Percentiles rank a stretch among this genome's conserved stretches.
Conservation (phyloP, 2,888 invertebrate species). For the Liodrosophila aerea region DNA sequence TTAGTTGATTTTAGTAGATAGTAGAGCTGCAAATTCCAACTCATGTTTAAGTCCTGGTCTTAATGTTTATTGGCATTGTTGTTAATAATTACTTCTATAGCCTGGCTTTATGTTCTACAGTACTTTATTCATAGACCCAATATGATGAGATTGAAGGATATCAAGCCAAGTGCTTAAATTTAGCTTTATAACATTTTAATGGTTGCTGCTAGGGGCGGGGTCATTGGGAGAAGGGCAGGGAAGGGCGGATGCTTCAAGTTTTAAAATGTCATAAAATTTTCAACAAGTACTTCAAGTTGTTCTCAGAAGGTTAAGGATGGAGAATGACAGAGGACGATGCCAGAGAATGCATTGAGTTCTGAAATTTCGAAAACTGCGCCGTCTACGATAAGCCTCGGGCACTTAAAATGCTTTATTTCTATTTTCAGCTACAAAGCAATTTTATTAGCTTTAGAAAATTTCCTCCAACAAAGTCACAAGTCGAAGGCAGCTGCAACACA, state of each 20-base stretch:
- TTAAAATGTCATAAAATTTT: conserved; percentile 75
- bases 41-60: not conserved
- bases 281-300: conserved; percentile 70
- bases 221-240: conserved; percentile 15
- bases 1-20: too few species aligned
- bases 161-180: conserved; percentile 72
- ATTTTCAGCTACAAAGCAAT: conserved; percentile 71
- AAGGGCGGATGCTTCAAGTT: conserved; percentile 45
- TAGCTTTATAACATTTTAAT: conserved; percentile 75
- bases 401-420: conserved; percentile 75
- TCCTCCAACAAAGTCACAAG: conserved; percentile 70
- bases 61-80: conserved; percentile 7
- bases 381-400: conserved; percentile 66
- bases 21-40: too few species aligned
- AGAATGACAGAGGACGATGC: not conserved
- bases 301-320: conserved; percentile 6
- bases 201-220: too few species aligned
- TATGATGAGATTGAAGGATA: conserved; percentile 66
- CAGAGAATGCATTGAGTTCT: conserved; percentile 46
- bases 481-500: conserved; percentile 67
- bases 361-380: conserved; percentile 57
- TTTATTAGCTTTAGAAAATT: conserved; percentile 75
- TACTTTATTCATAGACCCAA: conserved; percentile 40
- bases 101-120: conserved; percentile 22
- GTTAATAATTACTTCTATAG: conserved; percentile 54